phyloP scores from a whole-genome alignment of 2,888 invertebrate species.

The Athalia cordata region DNA sequence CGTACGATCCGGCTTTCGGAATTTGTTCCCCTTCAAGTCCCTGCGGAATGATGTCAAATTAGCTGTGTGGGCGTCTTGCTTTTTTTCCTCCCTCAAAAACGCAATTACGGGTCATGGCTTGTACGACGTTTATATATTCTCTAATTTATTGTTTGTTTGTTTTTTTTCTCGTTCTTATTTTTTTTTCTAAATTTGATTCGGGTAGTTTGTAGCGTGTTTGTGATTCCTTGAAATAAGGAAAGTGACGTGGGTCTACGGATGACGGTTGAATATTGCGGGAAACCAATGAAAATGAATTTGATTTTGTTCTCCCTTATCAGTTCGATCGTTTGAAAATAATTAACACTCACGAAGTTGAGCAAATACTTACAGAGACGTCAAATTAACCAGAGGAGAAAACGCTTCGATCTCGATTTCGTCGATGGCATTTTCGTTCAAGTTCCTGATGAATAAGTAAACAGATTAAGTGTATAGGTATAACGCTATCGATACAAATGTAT shows the following conservation, averaged over 20 bases:
- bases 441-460: slow-evolving; percentile 62
- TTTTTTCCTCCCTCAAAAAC: not conserved
- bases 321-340: no score
- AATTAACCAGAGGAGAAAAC: slow-evolving; percentile 72
- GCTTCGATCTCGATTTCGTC: slow-evolving; percentile 70
- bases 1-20: slow-evolving; percentile 69
- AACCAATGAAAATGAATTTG: not conserved
- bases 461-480: not conserved
- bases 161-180: no score
- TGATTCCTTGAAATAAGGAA: no score
- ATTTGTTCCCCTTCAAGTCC: slow-evolving; percentile 66
- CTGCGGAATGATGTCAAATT: slow-evolving; percentile 54
- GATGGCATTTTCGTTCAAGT: slow-evolving; percentile 74
- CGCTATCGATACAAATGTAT: not conserved
- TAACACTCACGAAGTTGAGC: not conserved
- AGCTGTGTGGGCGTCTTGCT: not conserved
- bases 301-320: no score
- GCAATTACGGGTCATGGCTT: not conserved
- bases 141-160: no score
- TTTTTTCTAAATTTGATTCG: no score
- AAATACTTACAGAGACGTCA: slow-evolving; percentile 73
- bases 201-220: no score
- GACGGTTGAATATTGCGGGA: no score
- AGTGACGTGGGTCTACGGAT: no score
- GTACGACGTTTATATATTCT: no score